A percentile compares a stretch with the other conserved stretches of the same genome.
Conservation (phyloP, 2,888 invertebrate species). For the Amiota communis region DNA sequence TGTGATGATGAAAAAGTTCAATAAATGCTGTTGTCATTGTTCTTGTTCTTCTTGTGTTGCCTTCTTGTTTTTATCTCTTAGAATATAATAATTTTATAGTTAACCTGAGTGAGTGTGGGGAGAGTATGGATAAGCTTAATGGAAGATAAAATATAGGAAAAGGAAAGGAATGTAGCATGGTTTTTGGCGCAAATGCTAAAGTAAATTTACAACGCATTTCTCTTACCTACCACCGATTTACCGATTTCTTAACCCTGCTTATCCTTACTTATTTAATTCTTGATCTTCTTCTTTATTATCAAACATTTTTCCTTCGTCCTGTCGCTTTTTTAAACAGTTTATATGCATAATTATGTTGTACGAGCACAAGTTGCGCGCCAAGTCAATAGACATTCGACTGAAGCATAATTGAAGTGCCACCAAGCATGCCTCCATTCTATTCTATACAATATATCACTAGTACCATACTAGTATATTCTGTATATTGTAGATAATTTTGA, state of each 20-base stretch:
- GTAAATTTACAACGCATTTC: background rate
- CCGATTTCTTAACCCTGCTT: no score
- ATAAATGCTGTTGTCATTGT: background rate
- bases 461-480: no score
- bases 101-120: background rate
- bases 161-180: conserved; percentile 7
- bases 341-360: conserved; percentile 3
- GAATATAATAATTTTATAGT: background rate
- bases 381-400: background rate
- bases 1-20: background rate
- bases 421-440: no score
- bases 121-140: background rate
- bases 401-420: background rate
- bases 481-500: no score
- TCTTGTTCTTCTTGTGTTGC: conserved; percentile 2
- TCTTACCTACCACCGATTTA: no score
- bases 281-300: background rate
- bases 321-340: background rate
- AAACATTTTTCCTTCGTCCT: background rate
- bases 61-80: background rate
- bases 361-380: conserved; percentile 1
- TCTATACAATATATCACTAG: no score
- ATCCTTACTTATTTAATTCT: background rate
- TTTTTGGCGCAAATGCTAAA: conserved; percentile 13
- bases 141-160: background rate